These are phyloP conservation scores for Puma concolor DNA, from an alignment of 2,113 vertebrate genomes.

Conservation along the genomic window DNA sequence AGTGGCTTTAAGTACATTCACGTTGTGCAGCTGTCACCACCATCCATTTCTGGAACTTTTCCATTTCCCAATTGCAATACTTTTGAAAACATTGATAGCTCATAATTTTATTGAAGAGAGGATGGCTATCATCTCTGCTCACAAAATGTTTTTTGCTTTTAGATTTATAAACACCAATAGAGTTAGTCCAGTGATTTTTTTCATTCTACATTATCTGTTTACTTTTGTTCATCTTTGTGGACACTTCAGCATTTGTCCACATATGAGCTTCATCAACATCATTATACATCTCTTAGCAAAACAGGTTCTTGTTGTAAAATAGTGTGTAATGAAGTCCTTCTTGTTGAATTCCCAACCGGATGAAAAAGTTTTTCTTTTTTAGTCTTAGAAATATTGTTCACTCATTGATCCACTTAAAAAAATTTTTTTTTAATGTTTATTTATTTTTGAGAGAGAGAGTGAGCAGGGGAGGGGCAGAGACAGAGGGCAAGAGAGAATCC, in stretches of 20 bases:
- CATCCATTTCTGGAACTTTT: background rate
- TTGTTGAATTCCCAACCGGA: background rate
- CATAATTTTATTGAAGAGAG: slow-evolving; percentile 43
- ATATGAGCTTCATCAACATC: background rate
- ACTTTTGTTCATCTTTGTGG: background rate
- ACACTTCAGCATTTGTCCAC: background rate
- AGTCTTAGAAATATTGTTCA: slow-evolving; percentile 2
- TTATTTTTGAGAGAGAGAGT: no score
- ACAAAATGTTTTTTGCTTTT: slow-evolving; percentile 54
- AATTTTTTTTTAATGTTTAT: background rate
- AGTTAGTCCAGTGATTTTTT: background rate
- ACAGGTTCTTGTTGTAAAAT: background rate
- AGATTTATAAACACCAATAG: slow-evolving; percentile 26
- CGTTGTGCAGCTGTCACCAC: background rate
- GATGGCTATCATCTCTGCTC: background rate
- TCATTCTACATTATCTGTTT: slow-evolving; percentile 26
- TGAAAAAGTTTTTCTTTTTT: background rate
- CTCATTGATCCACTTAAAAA: background rate
- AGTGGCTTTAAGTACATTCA: background rate
- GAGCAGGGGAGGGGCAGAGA: no score
- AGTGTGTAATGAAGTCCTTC: background rate
- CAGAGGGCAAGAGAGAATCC: no score
- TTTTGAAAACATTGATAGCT: slow-evolving; percentile 41
- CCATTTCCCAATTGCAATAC: background rate
- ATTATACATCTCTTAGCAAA: background rate